Conservation (phyloP, 2,797 vertebrate genomes). For the Aratinga solstitialis region DNA sequence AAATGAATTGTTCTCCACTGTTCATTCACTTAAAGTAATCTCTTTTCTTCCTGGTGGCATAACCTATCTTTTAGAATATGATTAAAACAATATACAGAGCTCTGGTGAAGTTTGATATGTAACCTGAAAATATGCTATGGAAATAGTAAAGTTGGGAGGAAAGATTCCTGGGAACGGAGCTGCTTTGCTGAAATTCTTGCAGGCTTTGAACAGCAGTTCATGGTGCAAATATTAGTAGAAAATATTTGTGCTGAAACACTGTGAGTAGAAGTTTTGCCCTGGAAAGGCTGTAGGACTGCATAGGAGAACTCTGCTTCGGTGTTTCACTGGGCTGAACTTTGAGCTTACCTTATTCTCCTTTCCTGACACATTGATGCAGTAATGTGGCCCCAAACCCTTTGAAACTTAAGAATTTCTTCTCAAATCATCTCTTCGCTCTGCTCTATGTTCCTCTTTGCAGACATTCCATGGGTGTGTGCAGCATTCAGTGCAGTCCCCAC, state of each 20-base stretch:
- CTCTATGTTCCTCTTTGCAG: constrained; percentile 59
- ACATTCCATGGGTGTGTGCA: constrained; percentile 95
- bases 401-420: not conserved
- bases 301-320: not conserved
- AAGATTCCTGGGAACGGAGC: not conserved
- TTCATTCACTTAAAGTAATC: not conserved
- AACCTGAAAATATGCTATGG: not conserved
- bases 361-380: not conserved
- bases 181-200: not conserved
- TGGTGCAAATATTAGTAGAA: not conserved
- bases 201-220: not conserved
- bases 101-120: not conserved
- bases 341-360: not conserved
- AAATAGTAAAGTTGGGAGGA: not conserved
- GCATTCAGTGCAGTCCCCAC: constrained; percentile 90
- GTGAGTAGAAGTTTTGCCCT: too few species aligned
- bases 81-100: not conserved
- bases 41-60: not conserved
- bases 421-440: not conserved
- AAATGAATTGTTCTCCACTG: not conserved
- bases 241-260: too few species aligned
- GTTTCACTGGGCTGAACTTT: not conserved
- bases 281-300: not conserved
- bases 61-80: not conserved
- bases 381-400: not conserved